These are phyloP conservation scores for Crematogaster levior DNA, from an alignment of 2,888 invertebrate species.

Conservation along the genomic window DNA sequence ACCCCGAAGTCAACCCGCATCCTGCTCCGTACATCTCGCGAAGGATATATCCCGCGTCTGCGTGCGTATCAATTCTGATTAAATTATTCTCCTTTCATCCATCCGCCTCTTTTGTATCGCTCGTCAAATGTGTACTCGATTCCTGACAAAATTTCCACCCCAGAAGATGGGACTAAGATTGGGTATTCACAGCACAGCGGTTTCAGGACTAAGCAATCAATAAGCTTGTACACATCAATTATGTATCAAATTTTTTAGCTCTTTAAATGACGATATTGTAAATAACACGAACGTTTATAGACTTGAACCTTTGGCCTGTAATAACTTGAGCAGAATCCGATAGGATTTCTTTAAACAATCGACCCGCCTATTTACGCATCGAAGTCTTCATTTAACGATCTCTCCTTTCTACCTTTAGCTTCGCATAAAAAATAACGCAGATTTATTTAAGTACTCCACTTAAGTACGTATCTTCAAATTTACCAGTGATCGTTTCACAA, in stretches of 20 bases:
- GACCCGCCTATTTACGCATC: conserved; percentile 5
- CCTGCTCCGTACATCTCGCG: conserved; percentile 69
- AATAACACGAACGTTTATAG: conserved; percentile 27
- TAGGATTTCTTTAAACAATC: conserved; percentile 21
- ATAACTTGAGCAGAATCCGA: conserved; percentile 11
- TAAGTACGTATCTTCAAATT: background rate
- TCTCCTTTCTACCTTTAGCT: background rate
- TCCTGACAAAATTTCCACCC: background rate
- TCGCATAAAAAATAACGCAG: background rate
- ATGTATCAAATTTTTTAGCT: conserved; percentile 8
- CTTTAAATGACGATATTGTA: background rate
- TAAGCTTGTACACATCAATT: background rate
- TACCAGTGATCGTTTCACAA: background rate
- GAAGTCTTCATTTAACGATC: background rate
- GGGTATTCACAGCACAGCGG: background rate
- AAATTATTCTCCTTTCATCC: conserved; percentile 10
- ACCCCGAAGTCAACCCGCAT: conserved; percentile 78
- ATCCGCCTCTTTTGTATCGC: background rate
- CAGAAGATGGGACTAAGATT: background rate
- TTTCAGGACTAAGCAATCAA: background rate
- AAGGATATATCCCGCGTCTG: conserved; percentile 72
- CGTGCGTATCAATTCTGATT: conserved; percentile 48
- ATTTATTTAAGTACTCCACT: background rate
- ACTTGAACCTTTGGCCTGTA: conserved; percentile 13
- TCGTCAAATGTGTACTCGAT: background rate